Conservation (phyloP, 1,140 invertebrate species). For the Propsilocerus akamusi region DNA sequence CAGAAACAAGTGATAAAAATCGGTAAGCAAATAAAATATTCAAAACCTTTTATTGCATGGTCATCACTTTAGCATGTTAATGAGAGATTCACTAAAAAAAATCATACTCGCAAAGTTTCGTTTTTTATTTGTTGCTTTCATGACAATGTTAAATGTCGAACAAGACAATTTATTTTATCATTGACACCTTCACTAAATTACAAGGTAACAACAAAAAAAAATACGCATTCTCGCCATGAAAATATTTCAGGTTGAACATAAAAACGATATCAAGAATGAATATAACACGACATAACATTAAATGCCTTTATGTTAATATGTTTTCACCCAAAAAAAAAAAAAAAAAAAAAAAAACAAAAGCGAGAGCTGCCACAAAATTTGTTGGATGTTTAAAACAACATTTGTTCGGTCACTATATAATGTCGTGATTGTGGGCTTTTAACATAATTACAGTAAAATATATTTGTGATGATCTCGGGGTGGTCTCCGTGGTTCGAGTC, state of each 20-base stretch:
- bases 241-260: background rate
- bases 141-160: background rate
- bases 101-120: background rate
- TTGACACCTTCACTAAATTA: conserved; percentile 1
- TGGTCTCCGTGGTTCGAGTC: too few relatives aligned
- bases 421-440: background rate
- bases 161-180: conserved; percentile 4
- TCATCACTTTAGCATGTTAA: background rate
- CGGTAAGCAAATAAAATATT: background rate
- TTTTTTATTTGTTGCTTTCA: background rate
- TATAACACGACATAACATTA: conserved; percentile 2
- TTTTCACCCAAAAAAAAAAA: too few relatives aligned
- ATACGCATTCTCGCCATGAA: background rate
- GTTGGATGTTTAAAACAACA: background rate
- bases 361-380: too few relatives aligned
- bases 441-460: too few relatives aligned
- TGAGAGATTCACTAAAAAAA: background rate
- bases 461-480: too few relatives aligned
- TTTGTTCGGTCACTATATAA: too few relatives aligned
- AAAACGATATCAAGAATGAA: conserved; percentile 2
- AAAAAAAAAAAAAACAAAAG: too few relatives aligned
- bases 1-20: conserved; percentile 24
- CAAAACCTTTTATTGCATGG: conserved; percentile 9
- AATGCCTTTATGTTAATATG: conserved; percentile 4
- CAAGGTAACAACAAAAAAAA: background rate